These are phyloP conservation scores for Apamea sordens DNA, from an alignment of 2,888 invertebrate genomes.

Conservation along the genomic window DNA sequence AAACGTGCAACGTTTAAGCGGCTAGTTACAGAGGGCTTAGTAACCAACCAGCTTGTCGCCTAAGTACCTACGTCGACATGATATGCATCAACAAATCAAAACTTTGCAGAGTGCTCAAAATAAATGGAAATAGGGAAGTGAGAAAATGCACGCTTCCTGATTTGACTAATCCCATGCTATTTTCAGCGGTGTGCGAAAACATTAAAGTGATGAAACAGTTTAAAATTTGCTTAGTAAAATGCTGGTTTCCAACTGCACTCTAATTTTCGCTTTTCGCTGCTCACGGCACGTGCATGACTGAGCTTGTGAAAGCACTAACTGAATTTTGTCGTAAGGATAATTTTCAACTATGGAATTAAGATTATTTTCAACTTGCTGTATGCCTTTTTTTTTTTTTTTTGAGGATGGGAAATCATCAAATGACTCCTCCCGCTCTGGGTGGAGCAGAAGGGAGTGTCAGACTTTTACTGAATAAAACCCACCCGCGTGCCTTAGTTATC, in stretches of 20 bases:
- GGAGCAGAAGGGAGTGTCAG: no score
- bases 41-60: conserved; percentile 12
- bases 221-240: conserved; percentile 51
- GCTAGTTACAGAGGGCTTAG: conserved; percentile 44
- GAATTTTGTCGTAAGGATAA: conserved; percentile 28
- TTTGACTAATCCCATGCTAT: conserved; percentile 42
- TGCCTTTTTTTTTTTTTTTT: no score
- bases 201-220: conserved; percentile 55
- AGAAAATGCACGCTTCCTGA: conserved; percentile 25
- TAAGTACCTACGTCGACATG: conserved; percentile 29
- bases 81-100: conserved; percentile 32
- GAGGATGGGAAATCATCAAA: no score
- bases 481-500: neutral
- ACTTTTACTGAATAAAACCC: no score
- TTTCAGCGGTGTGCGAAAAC: conserved; percentile 38
- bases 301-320: conserved; percentile 28
- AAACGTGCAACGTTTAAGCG: conserved; percentile 32
- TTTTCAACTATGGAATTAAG: conserved; percentile 19
- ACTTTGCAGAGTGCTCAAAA: conserved; percentile 8
- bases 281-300: conserved; percentile 23
- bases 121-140: conserved; percentile 27
- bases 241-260: conserved; percentile 42
- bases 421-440: no score
- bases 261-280: conserved; percentile 45
- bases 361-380: conserved; percentile 20